Base-by-base conservation (phyloP, 1,140 invertebrate species). In the Coptotermes formosanus region DNA sequence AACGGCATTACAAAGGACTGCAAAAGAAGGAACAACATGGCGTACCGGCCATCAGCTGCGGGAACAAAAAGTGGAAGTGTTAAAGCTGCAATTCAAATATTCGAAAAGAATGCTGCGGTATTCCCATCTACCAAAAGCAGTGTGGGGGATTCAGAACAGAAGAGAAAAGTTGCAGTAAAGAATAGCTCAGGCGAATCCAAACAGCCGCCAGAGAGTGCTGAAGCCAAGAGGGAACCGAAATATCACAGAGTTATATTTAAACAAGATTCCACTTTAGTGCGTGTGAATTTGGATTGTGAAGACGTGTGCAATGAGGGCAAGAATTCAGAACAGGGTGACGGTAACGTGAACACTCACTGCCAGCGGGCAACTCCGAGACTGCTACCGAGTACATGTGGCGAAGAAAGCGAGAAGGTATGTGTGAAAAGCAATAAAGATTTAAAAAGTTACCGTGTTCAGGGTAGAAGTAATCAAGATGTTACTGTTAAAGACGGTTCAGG, bases 81-180 rank as follows among this genome's bases (percentile, higher is more conserved):
- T 3, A 86, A 86, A 69, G 87, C 82, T 11, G 84, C 86, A 14
- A 87, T 88, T 45, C 84, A 87, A 75, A 85, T 88, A 25, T 88
- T 88, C 38, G 86, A 88, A 84, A 82, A 81, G 59, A 86, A n/a
- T 43, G 25, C 59, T 85, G 86, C 64, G 25, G 8, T 16, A 11
- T 8, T 25, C 30, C 25, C 25, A 1, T 30, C 64, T 6, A 25
- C n/a, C 0, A 75, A 75, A 75, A 75, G 0, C 14, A 75, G 14
- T 75, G 64, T 16, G n/a, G n/a, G 30, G 9, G 64, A 8, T 75
- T 75, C n/a, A 75, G 25, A 3, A n/a, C n/a, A 25, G 14, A 75
- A 75, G 8, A 75, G 14, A 75, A 75, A 9, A 2, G n/a, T 12
- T 75, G 64, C n/a, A n/a, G 1, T n/a, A 23, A 45, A 75, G 3